Evolutionary conservation across 2,113 vertebrate genomes (phyloP), one percentile per base, ranked within the genome.

Genomic region (Burhinus oedicnemus): DNA sequence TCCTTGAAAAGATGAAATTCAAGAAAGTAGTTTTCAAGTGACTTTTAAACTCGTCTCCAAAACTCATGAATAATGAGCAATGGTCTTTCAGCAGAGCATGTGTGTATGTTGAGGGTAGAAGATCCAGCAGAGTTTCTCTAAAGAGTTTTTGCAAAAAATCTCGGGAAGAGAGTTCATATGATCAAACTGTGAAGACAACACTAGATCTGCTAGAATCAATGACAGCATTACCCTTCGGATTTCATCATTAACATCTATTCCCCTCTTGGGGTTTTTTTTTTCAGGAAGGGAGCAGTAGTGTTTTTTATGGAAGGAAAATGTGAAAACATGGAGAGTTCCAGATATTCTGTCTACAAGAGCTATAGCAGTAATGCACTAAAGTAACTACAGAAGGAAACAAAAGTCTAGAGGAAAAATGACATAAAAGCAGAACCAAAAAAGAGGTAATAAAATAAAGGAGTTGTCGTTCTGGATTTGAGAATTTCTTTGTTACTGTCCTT

Each of bases 391-490:
- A 75, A 91, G 60, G 55, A 84, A 91, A 42, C 30, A 75, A n/a
- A 93, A 89, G 55, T 71, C 86, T 83, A 51, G 76, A 91, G 77
- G 68, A 83, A 94, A 94, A 89, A 82, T 84, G 6, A 16, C 64
- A 86, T 88, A 94, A 95, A 95, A 83, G 22, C 34, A 87, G 60
- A 66, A 84, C 21, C 0, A 1, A 64, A 72, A 72, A 75, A 70
- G n/a, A 71, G 8, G 19, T 42, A 47, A 61, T 91, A 91, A 92
- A 97, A 86, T 61, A 11, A 87, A 80, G 3, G 8, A 26, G 8
- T 21, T 74, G 4, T 49, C 51, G 34, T 62, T 83, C 27, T 77
- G 21, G 11, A 38, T 91, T 91, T 84, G 34, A 87, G 15, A 18
- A 45, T 69, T 92, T 88, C 42, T 80, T 76, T 69, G 6, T 58